Evolutionary conservation across 30 jellyfish, hydroid and myxozoan species (phyloP), one percentile per base, ranked within the genome.

Genomic region (Hydractinia echinata): DNA sequence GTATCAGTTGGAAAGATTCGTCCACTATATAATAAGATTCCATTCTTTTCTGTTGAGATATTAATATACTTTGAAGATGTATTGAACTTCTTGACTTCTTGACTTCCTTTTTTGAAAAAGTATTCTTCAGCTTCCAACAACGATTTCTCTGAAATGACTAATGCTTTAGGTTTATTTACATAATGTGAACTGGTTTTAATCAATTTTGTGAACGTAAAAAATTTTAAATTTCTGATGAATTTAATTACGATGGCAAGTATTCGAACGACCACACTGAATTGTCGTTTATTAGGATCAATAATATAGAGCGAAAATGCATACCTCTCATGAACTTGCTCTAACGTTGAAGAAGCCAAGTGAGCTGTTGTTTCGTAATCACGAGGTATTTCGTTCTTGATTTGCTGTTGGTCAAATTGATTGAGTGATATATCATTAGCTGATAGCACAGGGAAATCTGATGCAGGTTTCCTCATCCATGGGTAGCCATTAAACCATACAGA

Each of bases 101-200:
- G 14, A 7, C 72, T 49, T 44, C 83, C 83, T 74, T 74, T 74
- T 49, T 14, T 74, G 83, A 74, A 74, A 56, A 74, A 74, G 64
- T 51, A 74, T 30, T 14, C 15, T 14, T 74, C 83, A 8, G 83
- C 74, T 13, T 19, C 61, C 79, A 6, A 11, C 39, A n/a, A 39
- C 21, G 51, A 53, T 4, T 56, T 55, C 51, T 7, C 2, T 6
- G 9, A 6, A n/a, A 64, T n/a, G 74, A 6, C 19, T 7, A 64
- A n/a, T 64, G 18, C 18, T 6, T 7, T 13, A 6, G 19, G 15
- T 39, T 49, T 14, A 5, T 7, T n/a, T 64, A 44, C 39, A n/a
- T 64, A 64, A 7, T 7, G 19, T 13, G 74, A 13, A 11, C 69
- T 1, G 19, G 69, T 58, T 11, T 58, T 58, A 16, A 58, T 13